Conservation (phyloP, 2,888 invertebrate genomes). For the Ectemnius cavifrons region DNA sequence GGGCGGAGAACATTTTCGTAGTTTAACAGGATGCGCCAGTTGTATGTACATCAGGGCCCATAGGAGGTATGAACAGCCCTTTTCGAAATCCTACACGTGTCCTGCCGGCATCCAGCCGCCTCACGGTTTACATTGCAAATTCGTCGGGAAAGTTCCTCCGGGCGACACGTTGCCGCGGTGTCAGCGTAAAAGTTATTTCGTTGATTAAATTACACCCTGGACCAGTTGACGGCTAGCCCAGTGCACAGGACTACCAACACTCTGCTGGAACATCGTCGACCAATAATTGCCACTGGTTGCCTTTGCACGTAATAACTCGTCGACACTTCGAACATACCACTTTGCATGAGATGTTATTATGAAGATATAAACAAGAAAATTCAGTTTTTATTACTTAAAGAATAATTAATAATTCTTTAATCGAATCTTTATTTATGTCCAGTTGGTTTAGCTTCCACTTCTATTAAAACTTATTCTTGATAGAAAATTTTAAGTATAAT, state of each 20-base stretch:
- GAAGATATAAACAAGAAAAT: too few relatives aligned
- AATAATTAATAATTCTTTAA: too few relatives aligned
- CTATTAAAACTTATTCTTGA: too few relatives aligned
- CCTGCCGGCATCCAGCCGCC: slow-evolving; percentile 51
- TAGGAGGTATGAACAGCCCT: slow-evolving; percentile 17
- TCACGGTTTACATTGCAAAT: slow-evolving; percentile 75
- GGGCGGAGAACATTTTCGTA: neutral
- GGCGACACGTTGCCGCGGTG: slow-evolving; percentile 52
- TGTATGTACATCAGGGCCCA: slow-evolving; percentile 7
- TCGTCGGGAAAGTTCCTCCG: slow-evolving; percentile 64
- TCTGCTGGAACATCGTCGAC: slow-evolving; percentile 22
- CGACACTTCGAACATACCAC: too few relatives aligned
- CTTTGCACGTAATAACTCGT: neutral
- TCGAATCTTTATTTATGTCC: too few relatives aligned
- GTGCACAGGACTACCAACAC: slow-evolving; percentile 32
- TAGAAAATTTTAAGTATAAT: too few relatives aligned
- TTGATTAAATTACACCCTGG: slow-evolving; percentile 71
- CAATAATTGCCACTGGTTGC: neutral
- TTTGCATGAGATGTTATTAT: too few relatives aligned
- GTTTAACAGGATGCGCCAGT: slow-evolving; percentile 2
- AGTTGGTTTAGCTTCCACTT: too few relatives aligned
- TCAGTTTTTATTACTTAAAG: too few relatives aligned
- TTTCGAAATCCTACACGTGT: slow-evolving; percentile 60
- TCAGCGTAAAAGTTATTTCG: slow-evolving; percentile 63
- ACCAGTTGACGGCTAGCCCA: slow-evolving; percentile 38